Percentiles rank a stretch among this genome's conserved stretches.
Evolutionary conservation across 1,140 invertebrate genomes (phyloP).

Genomic region (Formica selysi): DNA sequence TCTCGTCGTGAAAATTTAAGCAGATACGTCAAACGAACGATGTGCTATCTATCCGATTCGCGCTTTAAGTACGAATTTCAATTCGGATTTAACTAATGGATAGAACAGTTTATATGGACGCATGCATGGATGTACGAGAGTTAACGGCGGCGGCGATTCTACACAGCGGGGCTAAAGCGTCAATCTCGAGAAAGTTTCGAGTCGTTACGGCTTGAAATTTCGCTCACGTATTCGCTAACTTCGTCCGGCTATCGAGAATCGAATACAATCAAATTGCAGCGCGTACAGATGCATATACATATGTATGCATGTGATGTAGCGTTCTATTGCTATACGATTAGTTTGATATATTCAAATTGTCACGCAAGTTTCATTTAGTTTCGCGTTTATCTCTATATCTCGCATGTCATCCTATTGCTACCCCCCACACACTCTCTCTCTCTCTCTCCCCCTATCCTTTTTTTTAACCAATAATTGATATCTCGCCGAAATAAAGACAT

Average conservation of each 20-base stretch:
- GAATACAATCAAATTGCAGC: constrained; percentile 65
- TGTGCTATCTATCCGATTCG: constrained; percentile 19
- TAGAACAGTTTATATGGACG: constrained; percentile 61
- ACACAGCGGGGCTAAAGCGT: constrained; percentile 58
- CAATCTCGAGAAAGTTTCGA: constrained; percentile 72
- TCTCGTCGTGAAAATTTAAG: constrained; percentile 24
- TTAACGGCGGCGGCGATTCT: constrained; percentile 23
- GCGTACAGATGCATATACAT: constrained; percentile 14
- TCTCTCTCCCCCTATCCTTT: not conserved
- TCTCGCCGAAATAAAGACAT: not conserved
- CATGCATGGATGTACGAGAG: constrained; percentile 29
- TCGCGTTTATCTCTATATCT: constrained; percentile 29
- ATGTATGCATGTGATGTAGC: constrained; percentile 1
- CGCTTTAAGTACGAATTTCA: constrained; percentile 51
- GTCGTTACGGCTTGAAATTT: constrained; percentile 70
- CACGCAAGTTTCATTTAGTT: constrained; percentile 39
- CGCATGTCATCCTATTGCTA: not conserved
- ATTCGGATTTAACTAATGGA: constrained; percentile 51
- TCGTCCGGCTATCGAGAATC: constrained; percentile 66
- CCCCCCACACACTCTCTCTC: too few species aligned
- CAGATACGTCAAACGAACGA: constrained; percentile 1
- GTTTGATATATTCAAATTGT: constrained; percentile 73
- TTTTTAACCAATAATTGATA: constrained; percentile 23
- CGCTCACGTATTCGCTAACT: constrained; percentile 67
- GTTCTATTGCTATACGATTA: constrained; percentile 58